phyloP scores from a whole-genome alignment of 1,140 invertebrate genomes.

The Stenopsyche tienmushanensis region DNA sequence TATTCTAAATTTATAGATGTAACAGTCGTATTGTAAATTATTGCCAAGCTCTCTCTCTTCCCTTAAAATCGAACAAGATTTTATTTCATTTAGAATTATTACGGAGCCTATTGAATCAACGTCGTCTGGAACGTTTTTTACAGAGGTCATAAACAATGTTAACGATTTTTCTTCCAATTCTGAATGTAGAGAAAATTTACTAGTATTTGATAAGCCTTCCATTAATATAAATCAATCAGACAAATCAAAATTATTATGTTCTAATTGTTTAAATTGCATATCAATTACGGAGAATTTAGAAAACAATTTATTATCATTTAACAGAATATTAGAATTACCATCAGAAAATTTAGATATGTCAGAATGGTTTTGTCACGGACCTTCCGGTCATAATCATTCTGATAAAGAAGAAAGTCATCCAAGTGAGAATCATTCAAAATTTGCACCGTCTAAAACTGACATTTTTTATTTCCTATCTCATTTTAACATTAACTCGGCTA shows the following conservation, averaged over 20 bases:
- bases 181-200: background rate
- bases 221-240: conserved; percentile 48
- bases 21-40: conserved; percentile 50
- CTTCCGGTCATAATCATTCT: conserved; percentile 39
- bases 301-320: conserved; percentile 47
- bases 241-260: conserved; percentile 51
- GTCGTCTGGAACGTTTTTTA: conserved; percentile 53
- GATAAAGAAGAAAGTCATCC: conserved; percentile 12
- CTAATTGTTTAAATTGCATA: conserved; percentile 55
- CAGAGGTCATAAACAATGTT: conserved; percentile 49
- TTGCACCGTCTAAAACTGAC: conserved; percentile 53
- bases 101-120: conserved; percentile 49
- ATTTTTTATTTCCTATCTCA: conserved; percentile 56
- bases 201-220: conserved; percentile 21
- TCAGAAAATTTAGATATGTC: conserved; percentile 55
- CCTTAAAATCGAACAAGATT: conserved; percentile 51
- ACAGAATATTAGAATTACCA: conserved; percentile 58
- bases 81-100: conserved; percentile 53
- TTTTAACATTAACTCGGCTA: conserved; percentile 50
- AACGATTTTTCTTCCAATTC: background rate
- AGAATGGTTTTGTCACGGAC: conserved; percentile 60
- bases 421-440: conserved; percentile 31
- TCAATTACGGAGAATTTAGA: conserved; percentile 34
- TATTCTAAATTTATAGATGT: conserved; percentile 48
- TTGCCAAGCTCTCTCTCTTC: conserved; percentile 55